Percentiles rank a stretch among this genome's conserved stretches.
phyloP scores from a whole-genome alignment of 2,113 vertebrate genomes.

The Nerophis ophidion region DNA sequence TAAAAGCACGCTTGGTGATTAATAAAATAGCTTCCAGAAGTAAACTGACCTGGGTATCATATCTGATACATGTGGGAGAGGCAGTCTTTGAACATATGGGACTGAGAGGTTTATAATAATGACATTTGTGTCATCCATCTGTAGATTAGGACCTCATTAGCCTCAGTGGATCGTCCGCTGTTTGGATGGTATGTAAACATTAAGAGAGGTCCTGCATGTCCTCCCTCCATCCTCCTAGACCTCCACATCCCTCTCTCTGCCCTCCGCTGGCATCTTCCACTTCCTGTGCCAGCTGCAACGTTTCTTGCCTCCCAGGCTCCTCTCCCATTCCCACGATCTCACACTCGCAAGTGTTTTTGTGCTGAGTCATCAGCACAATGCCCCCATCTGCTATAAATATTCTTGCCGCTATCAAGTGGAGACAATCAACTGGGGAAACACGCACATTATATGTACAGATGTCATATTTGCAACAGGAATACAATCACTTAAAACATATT shows the following conservation, averaged over 20 bases:
- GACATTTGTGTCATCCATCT: constrained; percentile 63
- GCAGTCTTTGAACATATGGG: constrained; percentile 29
- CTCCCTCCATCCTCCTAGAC: constrained; percentile 47
- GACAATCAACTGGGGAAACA: not conserved
- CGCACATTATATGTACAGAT: not conserved
- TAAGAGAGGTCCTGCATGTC: constrained; percentile 51
- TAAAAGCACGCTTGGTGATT: too few relatives aligned
- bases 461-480: not conserved
- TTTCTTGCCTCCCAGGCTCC: constrained; percentile 27
- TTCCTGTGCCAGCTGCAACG: constrained; percentile 67
- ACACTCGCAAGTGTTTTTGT: constrained; percentile 21
- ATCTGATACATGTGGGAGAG: not conserved
- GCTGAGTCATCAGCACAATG: constrained; percentile 32
- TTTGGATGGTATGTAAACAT: constrained; percentile 72
- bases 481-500: too few relatives aligned
- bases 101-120: constrained; percentile 37
- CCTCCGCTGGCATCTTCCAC: constrained; percentile 51
- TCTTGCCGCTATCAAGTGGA: constrained; percentile 7
- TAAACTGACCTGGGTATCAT: not conserved
- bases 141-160: constrained; percentile 73
- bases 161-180: constrained; percentile 65
- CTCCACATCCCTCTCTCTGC: constrained; percentile 29
- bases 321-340: constrained; percentile 56
- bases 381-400: constrained; percentile 21
- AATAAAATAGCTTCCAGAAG: too few relatives aligned